Percentiles rank a stretch among this genome's conserved stretches.
Conservation (phyloP, 2,888 invertebrate genomes). For the Plagiodera versicolora region DNA sequence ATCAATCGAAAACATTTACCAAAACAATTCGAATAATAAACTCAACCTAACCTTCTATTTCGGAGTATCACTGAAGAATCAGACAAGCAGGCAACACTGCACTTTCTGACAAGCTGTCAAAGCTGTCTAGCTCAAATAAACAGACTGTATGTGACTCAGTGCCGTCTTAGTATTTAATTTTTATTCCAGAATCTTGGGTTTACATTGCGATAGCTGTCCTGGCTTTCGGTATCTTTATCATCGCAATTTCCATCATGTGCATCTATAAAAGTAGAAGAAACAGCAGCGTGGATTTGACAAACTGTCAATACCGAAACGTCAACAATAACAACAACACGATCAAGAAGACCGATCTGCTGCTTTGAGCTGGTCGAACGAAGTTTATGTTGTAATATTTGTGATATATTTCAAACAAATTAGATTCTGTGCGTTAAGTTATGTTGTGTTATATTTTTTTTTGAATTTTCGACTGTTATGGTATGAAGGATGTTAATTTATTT, state of each 20-base stretch:
- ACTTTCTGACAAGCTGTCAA: too few relatives aligned
- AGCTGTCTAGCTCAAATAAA: too few relatives aligned
- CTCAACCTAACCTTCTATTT: too few relatives aligned
- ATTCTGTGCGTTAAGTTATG: neutral
- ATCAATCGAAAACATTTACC: too few relatives aligned
- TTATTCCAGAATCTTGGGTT: slow-evolving; percentile 24
- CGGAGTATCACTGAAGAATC: too few relatives aligned
- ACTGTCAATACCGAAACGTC: slow-evolving; percentile 35
- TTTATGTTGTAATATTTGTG: slow-evolving; percentile 15
- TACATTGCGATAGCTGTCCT: slow-evolving; percentile 22
- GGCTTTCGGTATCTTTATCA: slow-evolving; percentile 15
- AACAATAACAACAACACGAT: slow-evolving; percentile 37
- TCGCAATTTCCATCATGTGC: slow-evolving; percentile 24
- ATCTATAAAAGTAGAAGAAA: slow-evolving; percentile 32
- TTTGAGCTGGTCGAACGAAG: slow-evolving; percentile 14
- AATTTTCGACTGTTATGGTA: slow-evolving; percentile 15
- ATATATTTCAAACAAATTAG: slow-evolving; percentile 21
- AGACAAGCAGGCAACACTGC: too few relatives aligned
- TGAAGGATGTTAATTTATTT: slow-evolving; percentile 29
- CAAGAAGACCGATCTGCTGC: slow-evolving; percentile 32
- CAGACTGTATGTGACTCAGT: too few relatives aligned
- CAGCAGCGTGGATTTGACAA: slow-evolving; percentile 33
- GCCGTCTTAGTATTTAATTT: slow-evolving; percentile 7
- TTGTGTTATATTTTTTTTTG: slow-evolving; percentile 3
- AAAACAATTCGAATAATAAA: too few relatives aligned